Conservation (phyloP, 30 jellyfish, hydroid and myxozoan genomes). For the Chrysaora quinquecirrha region DNA sequence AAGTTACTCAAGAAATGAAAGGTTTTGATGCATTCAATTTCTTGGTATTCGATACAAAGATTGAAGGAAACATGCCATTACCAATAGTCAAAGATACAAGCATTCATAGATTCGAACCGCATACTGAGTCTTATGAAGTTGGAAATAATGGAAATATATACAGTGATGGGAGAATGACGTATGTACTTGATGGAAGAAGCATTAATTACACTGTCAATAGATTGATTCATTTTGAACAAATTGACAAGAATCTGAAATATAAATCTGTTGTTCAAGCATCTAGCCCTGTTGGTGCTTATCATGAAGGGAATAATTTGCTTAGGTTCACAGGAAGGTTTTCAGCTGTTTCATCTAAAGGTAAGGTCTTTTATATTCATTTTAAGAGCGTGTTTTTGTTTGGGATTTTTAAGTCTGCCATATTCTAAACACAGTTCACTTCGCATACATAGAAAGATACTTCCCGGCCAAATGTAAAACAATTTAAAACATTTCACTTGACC, state of each 20-base stretch:
- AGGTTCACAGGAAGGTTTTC: conserved; percentile 35
- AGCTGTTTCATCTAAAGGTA: neutral
- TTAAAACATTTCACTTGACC: no score
- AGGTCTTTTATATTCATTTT: no score
- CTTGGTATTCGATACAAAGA: conserved; percentile 53
- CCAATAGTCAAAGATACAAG: conserved; percentile 40
- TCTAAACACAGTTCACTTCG: no score
- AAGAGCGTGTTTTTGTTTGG: no score
- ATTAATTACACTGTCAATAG: conserved; percentile 48
- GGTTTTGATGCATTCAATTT: conserved; percentile 64
- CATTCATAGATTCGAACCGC: conserved; percentile 31
- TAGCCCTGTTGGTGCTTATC: conserved; percentile 21
- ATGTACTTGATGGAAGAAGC: conserved; percentile 21
- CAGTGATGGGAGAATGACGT: conserved; percentile 55
- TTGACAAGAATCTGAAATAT: conserved; percentile 1
- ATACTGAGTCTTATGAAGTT: conserved; percentile 29
- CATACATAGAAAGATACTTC: no score
- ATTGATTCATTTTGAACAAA: conserved; percentile 21
- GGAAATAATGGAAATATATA: conserved; percentile 26
- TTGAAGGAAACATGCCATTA: conserved; percentile 59
- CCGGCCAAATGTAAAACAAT: no score
- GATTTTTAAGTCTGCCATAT: no score
- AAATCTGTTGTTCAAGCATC: conserved; percentile 22
- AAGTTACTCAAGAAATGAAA: conserved; percentile 64
- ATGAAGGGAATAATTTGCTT: conserved; percentile 5